A percentile compares a stretch with the other conserved stretches of the same genome.
phyloP scores from a whole-genome alignment of 2,888 invertebrate species.

The Prionchulus punctatus region DNA sequence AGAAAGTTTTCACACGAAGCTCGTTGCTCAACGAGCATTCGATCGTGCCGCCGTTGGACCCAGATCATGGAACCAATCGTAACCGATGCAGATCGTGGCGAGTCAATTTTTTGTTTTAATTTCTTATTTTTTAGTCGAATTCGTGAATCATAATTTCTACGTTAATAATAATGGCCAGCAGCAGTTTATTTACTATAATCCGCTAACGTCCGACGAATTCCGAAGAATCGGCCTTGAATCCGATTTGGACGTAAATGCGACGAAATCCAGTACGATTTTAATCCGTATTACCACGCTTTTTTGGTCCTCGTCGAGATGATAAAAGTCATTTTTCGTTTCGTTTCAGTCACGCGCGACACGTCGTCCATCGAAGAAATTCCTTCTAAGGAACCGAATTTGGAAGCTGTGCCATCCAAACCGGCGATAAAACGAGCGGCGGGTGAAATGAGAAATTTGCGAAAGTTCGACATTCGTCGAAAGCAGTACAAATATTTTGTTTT shows the following conservation, averaged over 20 bases:
- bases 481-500: too few relatives aligned
- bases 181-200: slow-evolving; percentile 8
- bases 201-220: slow-evolving; percentile 4
- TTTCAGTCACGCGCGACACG: not conserved
- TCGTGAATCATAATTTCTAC: not conserved
- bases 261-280: too few relatives aligned
- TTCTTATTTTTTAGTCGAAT: not conserved
- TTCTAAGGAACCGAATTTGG: slow-evolving; percentile 35
- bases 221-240: too few relatives aligned
- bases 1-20: too few relatives aligned
- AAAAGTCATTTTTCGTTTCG: not conserved
- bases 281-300: not conserved
- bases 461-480: too few relatives aligned
- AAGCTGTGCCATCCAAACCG: slow-evolving; percentile 34
- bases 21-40: not conserved
- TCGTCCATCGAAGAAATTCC: slow-evolving; percentile 19
- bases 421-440: slow-evolving; percentile 15
- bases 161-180: slow-evolving; percentile 16
- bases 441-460: not conserved
- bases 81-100: not conserved
- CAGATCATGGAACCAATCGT: not conserved
- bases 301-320: not conserved
- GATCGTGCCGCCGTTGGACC: not conserved
- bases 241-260: too few relatives aligned
- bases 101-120: not conserved